These are phyloP conservation scores for Megatriorchis doriae DNA, from an alignment of 2,113 vertebrate genomes.

Conservation along the genomic window DNA sequence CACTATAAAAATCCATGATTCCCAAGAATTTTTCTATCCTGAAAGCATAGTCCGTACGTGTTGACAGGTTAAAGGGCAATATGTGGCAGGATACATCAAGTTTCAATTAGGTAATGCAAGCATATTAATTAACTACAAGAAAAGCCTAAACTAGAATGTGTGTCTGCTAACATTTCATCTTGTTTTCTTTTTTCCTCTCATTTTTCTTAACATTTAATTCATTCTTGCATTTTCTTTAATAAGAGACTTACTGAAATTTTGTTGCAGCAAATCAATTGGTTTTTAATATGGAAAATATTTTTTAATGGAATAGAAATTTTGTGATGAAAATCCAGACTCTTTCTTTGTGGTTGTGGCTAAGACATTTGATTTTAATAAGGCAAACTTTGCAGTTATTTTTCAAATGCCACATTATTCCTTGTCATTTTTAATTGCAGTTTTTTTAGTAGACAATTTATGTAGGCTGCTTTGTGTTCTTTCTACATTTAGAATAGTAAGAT, in stretches of 20 bases:
- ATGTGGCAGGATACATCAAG: not conserved
- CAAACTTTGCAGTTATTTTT: not conserved
- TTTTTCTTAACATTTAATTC: not conserved
- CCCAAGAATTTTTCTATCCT: not conserved
- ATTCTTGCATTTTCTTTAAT: not conserved
- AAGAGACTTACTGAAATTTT: not conserved
- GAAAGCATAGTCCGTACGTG: not conserved
- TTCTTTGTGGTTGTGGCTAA: not conserved
- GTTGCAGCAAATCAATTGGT: not conserved
- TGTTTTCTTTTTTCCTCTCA: not conserved
- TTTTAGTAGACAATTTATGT: not conserved
- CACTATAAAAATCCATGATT: not conserved
- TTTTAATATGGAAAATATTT: not conserved
- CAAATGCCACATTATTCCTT: not conserved
- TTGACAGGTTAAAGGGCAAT: not conserved
- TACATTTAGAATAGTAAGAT: not conserved
- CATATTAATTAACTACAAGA: not conserved
- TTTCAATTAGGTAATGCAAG: not conserved
- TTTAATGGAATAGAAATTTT: not conserved
- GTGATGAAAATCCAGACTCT: not conserved
- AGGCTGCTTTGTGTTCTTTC: not conserved
- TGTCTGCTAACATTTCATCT: not conserved
- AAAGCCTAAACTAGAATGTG: not conserved
- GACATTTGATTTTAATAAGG: not conserved
- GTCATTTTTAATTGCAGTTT: not conserved